These are phyloP conservation scores for Piscicola geometra DNA, from an alignment of 2,888 invertebrate species.

Conservation along the genomic window DNA sequence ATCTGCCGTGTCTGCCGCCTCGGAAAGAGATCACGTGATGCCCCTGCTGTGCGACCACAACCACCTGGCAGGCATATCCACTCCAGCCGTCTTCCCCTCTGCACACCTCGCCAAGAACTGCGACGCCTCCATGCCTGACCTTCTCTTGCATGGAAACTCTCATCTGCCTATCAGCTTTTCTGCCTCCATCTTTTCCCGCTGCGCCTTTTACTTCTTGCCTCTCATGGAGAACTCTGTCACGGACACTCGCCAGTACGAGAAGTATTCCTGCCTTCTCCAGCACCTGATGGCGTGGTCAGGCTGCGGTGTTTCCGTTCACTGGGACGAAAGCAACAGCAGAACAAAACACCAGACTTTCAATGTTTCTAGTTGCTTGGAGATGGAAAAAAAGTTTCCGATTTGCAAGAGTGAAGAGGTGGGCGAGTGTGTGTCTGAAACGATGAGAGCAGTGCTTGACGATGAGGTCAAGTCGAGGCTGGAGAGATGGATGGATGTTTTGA, in stretches of 20 bases:
- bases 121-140: background rate
- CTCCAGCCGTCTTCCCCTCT: background rate
- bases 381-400: no score
- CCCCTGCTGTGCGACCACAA: background rate
- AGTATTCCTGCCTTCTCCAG: background rate
- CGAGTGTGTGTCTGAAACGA: background rate
- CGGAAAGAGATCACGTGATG: background rate
- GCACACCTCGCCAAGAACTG: background rate
- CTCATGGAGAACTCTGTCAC: background rate
- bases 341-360: no score
- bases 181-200: background rate
- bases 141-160: background rate
- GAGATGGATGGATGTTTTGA: background rate
- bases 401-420: background rate
- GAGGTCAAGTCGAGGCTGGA: background rate
- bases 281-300: background rate
- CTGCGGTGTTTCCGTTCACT: background rate
- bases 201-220: background rate
- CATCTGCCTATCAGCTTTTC: background rate
- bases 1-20: background rate
- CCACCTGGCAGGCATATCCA: background rate
- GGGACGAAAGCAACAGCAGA: background rate
- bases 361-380: no score
- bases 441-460: background rate
- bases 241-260: background rate